These are phyloP conservation scores for Nasua narica DNA, from an alignment of 2,797 vertebrate genomes.

Conservation along the genomic window DNA sequence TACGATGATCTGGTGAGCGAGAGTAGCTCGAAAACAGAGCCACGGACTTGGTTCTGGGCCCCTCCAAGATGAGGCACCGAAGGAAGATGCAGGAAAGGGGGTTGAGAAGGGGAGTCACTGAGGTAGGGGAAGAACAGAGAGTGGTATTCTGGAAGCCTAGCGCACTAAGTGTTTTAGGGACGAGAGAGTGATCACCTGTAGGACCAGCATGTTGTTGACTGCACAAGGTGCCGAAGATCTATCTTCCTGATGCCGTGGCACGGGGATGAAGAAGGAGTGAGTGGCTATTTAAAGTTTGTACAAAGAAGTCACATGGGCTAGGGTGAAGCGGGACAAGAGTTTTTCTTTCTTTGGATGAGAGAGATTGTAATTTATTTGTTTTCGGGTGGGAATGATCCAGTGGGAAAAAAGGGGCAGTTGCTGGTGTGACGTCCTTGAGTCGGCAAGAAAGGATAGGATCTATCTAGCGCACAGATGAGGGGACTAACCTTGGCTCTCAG, in stretches of 20 bases:
- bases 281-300: neutral
- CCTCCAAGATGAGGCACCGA: neutral
- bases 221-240: neutral
- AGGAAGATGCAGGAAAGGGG: neutral
- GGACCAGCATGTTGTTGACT: neutral
- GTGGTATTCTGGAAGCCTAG: neutral
- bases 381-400: neutral
- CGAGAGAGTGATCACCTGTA: neutral
- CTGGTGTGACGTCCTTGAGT: neutral
- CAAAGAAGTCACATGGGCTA: neutral
- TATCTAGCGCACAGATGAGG: neutral
- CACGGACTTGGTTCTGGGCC: neutral
- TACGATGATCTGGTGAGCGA: neutral
- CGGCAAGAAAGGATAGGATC: neutral
- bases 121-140: neutral
- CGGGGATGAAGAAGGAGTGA: neutral
- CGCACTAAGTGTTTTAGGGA: neutral
- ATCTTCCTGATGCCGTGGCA: neutral
- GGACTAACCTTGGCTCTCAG: neutral
- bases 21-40: neutral
- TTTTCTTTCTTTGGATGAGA: neutral
- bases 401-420: neutral
- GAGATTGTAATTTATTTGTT: neutral
- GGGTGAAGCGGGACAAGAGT: neutral
- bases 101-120: neutral